These are phyloP conservation scores for Listrodromus nycthemerus DNA, from an alignment of 2,888 invertebrate species.

Conservation along the genomic window DNA sequence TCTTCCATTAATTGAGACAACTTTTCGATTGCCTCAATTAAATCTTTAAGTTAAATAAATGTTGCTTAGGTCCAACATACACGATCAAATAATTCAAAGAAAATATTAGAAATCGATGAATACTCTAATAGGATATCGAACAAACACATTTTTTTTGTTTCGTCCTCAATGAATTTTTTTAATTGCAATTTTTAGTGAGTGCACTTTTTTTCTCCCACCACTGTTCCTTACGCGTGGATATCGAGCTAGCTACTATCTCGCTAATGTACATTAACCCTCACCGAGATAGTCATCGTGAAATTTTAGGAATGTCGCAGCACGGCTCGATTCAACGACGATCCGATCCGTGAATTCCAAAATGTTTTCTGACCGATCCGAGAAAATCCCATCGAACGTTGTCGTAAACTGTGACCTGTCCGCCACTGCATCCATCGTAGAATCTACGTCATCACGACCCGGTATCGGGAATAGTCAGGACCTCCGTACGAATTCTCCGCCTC, in stretches of 20 bases:
- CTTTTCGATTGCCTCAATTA: no score
- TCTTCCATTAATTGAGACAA: no score
- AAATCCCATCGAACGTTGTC: neutral
- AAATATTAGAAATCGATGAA: no score
- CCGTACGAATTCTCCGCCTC: constrained; percentile 12
- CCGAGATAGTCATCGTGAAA: neutral
- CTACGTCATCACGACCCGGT: constrained; percentile 7
- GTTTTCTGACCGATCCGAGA: neutral
- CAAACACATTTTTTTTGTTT: no score
- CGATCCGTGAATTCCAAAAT: constrained; percentile 9
- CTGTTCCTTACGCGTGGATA: neutral
- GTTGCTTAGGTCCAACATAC: no score
- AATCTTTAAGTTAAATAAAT: no score
- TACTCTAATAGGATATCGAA: no score
- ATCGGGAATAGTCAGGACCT: constrained; percentile 6
- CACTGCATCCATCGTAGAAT: neutral
- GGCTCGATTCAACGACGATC: neutral
- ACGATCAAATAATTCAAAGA: no score
- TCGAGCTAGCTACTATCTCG: neutral
- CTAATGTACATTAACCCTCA: neutral
- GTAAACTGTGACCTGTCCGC: neutral
- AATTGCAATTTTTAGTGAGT: no score
- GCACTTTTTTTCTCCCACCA: neutral
- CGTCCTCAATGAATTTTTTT: no score
- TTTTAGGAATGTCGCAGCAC: neutral